Evolutionary conservation across 2,113 vertebrate species (phyloP).

Genomic region (Regulus satrapa): DNA sequence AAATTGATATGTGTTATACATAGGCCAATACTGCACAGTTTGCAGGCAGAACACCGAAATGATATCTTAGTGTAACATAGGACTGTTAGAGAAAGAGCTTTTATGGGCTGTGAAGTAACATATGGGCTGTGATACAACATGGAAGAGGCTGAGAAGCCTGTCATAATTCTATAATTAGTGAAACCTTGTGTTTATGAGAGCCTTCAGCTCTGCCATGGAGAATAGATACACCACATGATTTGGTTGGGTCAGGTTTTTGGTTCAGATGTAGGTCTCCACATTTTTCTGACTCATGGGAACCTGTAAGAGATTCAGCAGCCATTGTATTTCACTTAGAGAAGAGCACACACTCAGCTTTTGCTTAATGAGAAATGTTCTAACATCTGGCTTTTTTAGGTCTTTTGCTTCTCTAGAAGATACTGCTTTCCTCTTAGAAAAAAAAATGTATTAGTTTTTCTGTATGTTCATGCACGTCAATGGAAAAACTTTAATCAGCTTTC

Average conservation of each 20-base stretch:
- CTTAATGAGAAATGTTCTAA: not conserved
- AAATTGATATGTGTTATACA: not conserved
- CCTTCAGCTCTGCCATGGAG: not conserved
- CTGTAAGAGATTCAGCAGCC: not conserved
- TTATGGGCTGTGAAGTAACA: not conserved
- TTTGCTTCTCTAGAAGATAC: not conserved
- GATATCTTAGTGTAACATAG: not conserved
- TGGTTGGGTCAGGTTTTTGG: not conserved
- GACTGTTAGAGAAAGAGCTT: not conserved
- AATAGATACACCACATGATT: accelerated
- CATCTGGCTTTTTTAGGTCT: accelerated
- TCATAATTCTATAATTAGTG: not conserved
- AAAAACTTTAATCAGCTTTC: not conserved
- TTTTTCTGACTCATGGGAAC: not conserved
- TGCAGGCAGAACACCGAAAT: not conserved
- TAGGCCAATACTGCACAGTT: not conserved
- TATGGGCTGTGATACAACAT: not conserved
- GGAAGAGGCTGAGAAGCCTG: not conserved
- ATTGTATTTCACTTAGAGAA: not conserved
- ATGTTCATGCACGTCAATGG: not conserved
- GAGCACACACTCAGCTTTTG: not conserved
- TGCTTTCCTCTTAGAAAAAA: not conserved
- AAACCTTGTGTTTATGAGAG: not conserved
- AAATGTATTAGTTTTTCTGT: not conserved
- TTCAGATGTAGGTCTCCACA: not conserved